Conservation (phyloP, 2,113 vertebrate genomes). For the Typhlomys cinereus region DNA sequence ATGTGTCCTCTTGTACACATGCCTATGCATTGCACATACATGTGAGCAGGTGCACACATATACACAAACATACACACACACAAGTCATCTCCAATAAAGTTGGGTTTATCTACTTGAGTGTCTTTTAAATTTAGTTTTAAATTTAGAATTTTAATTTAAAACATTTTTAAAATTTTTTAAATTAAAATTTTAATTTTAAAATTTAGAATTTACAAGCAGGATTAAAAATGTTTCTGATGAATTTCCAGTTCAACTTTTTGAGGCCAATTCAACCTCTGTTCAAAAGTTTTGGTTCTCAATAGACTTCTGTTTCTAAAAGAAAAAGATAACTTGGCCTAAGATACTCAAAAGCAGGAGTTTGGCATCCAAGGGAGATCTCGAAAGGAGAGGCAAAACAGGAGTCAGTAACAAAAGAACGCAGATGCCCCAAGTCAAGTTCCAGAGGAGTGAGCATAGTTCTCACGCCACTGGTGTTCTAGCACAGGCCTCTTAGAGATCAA, state of each 20-base stretch:
- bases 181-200: not conserved
- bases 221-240: not conserved
- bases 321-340: not conserved
- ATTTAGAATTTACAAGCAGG: not conserved
- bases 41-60: too few species aligned
- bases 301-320: not conserved
- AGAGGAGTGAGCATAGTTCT: fast-evolving
- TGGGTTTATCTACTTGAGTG: not conserved
- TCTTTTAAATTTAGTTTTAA: not conserved
- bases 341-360: too few species aligned
- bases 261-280: not conserved
- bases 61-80: too few species aligned
- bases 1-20: too few species aligned
- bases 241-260: not conserved
- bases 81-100: too few species aligned
- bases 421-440: too few species aligned
- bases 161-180: too few species aligned
- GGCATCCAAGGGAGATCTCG: not conserved
- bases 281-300: not conserved
- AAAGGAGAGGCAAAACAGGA: too few species aligned
- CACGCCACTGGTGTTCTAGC: fast-evolving
- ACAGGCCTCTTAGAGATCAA: fast-evolving
- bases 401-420: fast-evolving
- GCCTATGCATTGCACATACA: too few species aligned
- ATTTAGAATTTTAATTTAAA: not conserved